These are phyloP conservation scores for Osmoderma eremita DNA, from an alignment of 2,888 invertebrate species.

Conservation along the genomic window DNA sequence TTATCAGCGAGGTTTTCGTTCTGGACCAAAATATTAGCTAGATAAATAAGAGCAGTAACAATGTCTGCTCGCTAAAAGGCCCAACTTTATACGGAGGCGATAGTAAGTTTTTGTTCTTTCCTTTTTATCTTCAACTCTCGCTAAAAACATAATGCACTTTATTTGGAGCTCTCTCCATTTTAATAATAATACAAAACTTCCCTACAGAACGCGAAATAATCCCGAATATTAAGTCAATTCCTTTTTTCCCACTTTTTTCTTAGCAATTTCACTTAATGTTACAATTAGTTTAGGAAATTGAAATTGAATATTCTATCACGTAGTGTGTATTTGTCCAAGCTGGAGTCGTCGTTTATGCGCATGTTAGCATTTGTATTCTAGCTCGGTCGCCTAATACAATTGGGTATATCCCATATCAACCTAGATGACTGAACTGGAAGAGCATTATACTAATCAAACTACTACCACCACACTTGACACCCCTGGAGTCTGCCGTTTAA, in stretches of 20 bases:
- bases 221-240: too few relatives aligned
- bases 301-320: conserved; percentile 1
- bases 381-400: conserved; percentile 53
- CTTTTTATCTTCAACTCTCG: too few relatives aligned
- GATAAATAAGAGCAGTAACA: too few relatives aligned
- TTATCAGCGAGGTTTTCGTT: conserved; percentile 5
- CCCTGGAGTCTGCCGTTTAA: conserved; percentile 55
- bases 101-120: too few relatives aligned
- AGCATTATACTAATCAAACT: conserved; percentile 60
- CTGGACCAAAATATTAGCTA: too few relatives aligned
- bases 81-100: too few relatives aligned
- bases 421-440: conserved; percentile 58
- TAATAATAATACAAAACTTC: not conserved
- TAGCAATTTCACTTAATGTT: not conserved
- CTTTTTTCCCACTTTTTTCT: too few relatives aligned
- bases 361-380: conserved; percentile 57
- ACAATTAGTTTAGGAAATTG: not conserved
- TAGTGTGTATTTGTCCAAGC: not conserved
- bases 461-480: conserved; percentile 58
- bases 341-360: not conserved
- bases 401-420: conserved; percentile 56
- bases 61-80: too few relatives aligned
- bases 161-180: too few relatives aligned
- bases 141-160: too few relatives aligned
- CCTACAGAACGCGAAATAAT: not conserved